These are phyloP conservation scores for Sarcophaga rosellei DNA, from an alignment of 2,888 invertebrate genomes.

Conservation along the genomic window DNA sequence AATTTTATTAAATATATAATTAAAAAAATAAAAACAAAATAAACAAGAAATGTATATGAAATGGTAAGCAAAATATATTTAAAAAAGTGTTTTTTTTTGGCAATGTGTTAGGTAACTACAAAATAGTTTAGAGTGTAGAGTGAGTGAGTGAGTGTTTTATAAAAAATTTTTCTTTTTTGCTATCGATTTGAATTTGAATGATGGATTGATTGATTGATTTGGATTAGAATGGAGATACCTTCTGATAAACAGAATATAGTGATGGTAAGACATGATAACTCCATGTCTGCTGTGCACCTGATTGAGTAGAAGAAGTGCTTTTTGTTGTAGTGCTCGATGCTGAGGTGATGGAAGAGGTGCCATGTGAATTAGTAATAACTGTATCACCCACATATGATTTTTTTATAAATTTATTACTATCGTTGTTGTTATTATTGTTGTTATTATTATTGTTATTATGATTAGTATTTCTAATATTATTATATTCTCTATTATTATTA, in stretches of 20 bases:
- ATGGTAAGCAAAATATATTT: slow-evolving; percentile 52
- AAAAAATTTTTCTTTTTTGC: background rate
- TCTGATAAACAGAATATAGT: slow-evolving; percentile 91
- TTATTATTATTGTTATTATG: slow-evolving; percentile 65
- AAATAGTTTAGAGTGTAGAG: background rate
- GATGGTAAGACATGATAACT: slow-evolving; percentile 93
- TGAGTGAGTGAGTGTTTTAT: background rate
- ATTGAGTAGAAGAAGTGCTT: slow-evolving; percentile 76
- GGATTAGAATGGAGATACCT: slow-evolving; percentile 83
- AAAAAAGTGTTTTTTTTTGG: slow-evolving; percentile 30
- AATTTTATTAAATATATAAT: background rate
- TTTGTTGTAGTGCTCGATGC: slow-evolving; percentile 73
- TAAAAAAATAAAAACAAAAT: background rate
- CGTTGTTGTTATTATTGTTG: slow-evolving; percentile 66
- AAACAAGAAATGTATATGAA: background rate
- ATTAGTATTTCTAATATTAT: slow-evolving; percentile 63
- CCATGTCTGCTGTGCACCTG: slow-evolving; percentile 85
- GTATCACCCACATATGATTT: slow-evolving; percentile 78
- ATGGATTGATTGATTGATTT: background rate
- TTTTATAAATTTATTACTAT: slow-evolving; percentile 68
- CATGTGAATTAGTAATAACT: slow-evolving; percentile 65
- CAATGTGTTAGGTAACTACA: slow-evolving; percentile 19
- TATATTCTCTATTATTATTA: slow-evolving; percentile 67
- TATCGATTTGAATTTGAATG: background rate
- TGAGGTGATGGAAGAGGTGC: slow-evolving; percentile 68